These are phyloP conservation scores for Hypomesus transpacificus DNA, from an alignment of 2,113 vertebrate species.

Conservation along the genomic window DNA sequence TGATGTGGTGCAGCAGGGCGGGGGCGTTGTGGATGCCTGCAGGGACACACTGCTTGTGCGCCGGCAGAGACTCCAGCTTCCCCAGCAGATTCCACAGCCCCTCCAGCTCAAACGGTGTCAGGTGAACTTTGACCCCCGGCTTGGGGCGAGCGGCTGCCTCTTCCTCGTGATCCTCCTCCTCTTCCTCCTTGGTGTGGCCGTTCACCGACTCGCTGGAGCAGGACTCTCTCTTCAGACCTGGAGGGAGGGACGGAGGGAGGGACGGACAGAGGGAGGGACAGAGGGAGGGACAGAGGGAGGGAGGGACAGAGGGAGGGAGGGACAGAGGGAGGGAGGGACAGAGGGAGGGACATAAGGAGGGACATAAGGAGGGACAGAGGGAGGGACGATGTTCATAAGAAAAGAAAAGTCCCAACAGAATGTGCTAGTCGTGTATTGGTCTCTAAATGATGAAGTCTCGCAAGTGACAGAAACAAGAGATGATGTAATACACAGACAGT, in stretches of 20 bases:
- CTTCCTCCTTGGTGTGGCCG: slow-evolving; percentile 44
- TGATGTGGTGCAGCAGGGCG: slow-evolving; percentile 84
- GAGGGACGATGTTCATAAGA: not conserved
- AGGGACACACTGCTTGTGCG: slow-evolving; percentile 93
- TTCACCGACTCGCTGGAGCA: slow-evolving; percentile 24
- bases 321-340: not conserved
- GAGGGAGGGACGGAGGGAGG: not conserved
- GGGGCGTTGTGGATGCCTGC: slow-evolving; percentile 89
- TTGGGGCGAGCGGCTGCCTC: slow-evolving; percentile 36
- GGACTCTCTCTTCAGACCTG: slow-evolving; percentile 62
- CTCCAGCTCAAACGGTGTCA: slow-evolving; percentile 90
- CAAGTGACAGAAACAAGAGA: not conserved
- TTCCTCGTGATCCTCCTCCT: slow-evolving; percentile 42
- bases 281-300: not conserved
- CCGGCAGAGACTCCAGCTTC: slow-evolving; percentile 88
- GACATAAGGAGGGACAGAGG: not conserved
- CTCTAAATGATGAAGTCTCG: too few species aligned
- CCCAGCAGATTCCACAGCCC: slow-evolving; percentile 89
- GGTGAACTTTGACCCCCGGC: slow-evolving; percentile 51
- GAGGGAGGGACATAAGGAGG: not conserved
- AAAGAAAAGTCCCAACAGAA: too few species aligned
- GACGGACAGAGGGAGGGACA: not conserved
- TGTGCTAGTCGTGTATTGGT: too few species aligned
- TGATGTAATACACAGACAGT: not conserved
- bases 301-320: not conserved